Percentiles rank a stretch among this genome's conserved stretches.
Evolutionary conservation across 2,797 vertebrate genomes (phyloP).

Genomic region (Lophius americanus): DNA sequence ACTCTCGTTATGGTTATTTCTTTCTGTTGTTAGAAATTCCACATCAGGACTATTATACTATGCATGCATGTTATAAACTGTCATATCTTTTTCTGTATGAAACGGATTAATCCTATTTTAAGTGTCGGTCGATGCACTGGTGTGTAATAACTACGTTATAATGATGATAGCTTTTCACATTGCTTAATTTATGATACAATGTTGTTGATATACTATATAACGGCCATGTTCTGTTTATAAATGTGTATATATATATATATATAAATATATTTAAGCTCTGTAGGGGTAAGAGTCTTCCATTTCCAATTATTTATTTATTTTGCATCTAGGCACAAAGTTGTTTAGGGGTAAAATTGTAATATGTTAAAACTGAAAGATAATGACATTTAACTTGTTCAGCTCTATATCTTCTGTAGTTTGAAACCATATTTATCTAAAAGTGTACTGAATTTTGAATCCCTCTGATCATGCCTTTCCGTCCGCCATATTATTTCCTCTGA

Average conservation of each 20-base stretch:
- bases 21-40: conserved; percentile 36
- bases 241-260: conserved; percentile 72
- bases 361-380: conserved; percentile 6
- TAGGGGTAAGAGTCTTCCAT: conserved; percentile 68
- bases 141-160: conserved; percentile 49
- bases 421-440: conserved; percentile 7
- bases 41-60: conserved; percentile 54
- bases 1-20: conserved; percentile 16
- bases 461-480: conserved; percentile 45
- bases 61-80: conserved; percentile 71
- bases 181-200: conserved; percentile 39
- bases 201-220: conserved; percentile 37
- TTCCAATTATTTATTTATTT: conserved; percentile 9
- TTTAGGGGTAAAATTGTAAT: conserved; percentile 22
- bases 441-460: conserved; percentile 21
- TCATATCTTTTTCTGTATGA: conserved; percentile 60
- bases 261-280: conserved; percentile 55
- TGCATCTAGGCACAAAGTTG: conserved; percentile 25
- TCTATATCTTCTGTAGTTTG: conserved; percentile 6
- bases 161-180: conserved; percentile 46
- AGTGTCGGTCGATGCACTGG: conserved; percentile 52
- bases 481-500: conserved; percentile 49
- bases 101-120: conserved; percentile 57
- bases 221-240: conserved; percentile 35
- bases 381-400: conserved; percentile 1